Base-by-base conservation (phyloP, 1,140 invertebrate species). In the Leptinotarsa texana region DNA sequence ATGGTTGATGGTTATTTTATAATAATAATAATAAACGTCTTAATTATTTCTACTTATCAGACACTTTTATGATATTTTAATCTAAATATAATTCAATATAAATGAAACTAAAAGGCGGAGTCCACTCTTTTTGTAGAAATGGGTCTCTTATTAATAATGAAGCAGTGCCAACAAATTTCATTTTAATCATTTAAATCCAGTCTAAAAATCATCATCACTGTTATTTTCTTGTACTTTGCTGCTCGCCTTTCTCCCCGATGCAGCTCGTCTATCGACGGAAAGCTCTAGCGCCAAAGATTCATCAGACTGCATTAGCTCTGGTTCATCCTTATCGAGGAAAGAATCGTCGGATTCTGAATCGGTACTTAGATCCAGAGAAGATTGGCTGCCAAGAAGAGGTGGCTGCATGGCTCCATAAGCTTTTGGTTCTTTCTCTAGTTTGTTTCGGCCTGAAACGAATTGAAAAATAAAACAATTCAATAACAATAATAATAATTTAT, bases 161-260 rank as follows among this genome's bases (percentile, higher is more conserved):
- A 11, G 0, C 33, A 42, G 33, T 11, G 33, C 8, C 33, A 42
- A 42, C 33, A 3, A 42, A 42, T 11, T 11, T 42, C 17, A 57
- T 57, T n/a, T 57, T n/a, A 15, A 57, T 17, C n/a, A 57, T 57
- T 57, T 57, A 13, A 18, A 27, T 17, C 0, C 3, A 69, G 17
- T 74, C 78, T 82, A 85, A 83, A 85, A 85, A 76, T 85, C 84
- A 77, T 85, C 84, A 67, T 83, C 83, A 71, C 83, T 83, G 33
- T 79, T 79, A 61, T 80, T 80, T 11, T 79, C 71, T 49, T 79
- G 81, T 51, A 74, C 74, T 67, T 80, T 82, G 24, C 69, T 80
- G 68, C 68, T 76, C 21, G 78, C 77, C 63, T 75, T 77, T 49
- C 73, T 76, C 11, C 71, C 77, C 13, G 82, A 80, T 5, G 82